phyloP scores from a whole-genome alignment of 1,140 invertebrate species.

The Lasaia peninsularis region DNA sequence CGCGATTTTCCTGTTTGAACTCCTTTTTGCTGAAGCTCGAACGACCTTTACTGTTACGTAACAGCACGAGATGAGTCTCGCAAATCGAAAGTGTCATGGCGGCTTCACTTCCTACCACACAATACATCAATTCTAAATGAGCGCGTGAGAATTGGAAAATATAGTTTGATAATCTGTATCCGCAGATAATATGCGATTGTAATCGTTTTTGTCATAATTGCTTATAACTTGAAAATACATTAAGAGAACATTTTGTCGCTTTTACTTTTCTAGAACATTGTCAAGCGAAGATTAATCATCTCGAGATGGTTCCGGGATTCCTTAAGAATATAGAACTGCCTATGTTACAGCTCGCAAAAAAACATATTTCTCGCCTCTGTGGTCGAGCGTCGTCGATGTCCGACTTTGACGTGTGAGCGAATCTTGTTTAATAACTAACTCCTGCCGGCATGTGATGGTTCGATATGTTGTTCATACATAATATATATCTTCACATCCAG shows the following conservation, averaged over 20 bases:
- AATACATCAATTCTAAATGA: slow-evolving; percentile 10
- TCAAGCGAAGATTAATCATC: neutral
- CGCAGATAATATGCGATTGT: neutral
- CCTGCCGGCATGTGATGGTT: too few relatives aligned
- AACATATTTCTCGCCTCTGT: too few relatives aligned
- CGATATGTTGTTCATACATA: too few relatives aligned
- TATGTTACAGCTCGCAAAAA: too few relatives aligned
- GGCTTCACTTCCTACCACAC: slow-evolving; percentile 1
- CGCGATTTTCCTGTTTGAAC: neutral
- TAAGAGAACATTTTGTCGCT: neutral
- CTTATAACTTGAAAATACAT: neutral
- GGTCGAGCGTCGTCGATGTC: too few relatives aligned
- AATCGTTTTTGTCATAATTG: neutral
- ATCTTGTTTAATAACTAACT: too few relatives aligned
- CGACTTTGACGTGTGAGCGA: too few relatives aligned
- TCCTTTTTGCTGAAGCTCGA: neutral
- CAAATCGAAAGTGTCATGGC: slow-evolving; percentile 10
- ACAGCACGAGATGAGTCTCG: neutral
- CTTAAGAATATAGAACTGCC: too few relatives aligned
- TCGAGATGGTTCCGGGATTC: too few relatives aligned
- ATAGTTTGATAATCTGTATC: slow-evolving; percentile 3
- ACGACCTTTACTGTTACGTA: slow-evolving; percentile 3
- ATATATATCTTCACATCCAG: too few relatives aligned
- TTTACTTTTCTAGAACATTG: slow-evolving; percentile 4
- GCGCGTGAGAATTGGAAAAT: slow-evolving; percentile 6